These are phyloP conservation scores for Pygocentrus nattereri DNA, from an alignment of 2,797 vertebrate genomes.

Conservation along the genomic window DNA sequence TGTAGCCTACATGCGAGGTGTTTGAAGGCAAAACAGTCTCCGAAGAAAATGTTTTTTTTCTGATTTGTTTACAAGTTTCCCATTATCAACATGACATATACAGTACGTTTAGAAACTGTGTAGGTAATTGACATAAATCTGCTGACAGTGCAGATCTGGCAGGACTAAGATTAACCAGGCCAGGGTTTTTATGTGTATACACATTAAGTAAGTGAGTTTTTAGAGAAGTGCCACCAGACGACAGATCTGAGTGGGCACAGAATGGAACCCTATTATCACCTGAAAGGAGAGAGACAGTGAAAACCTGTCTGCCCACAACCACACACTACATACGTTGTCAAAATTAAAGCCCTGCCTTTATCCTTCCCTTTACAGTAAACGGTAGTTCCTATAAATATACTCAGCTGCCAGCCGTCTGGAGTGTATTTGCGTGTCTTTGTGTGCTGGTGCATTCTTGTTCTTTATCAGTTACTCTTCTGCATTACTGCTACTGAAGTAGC, in stretches of 20 bases:
- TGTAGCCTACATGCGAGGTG: too few relatives aligned
- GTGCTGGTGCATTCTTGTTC: background rate
- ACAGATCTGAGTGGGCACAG: background rate
- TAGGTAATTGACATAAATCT: background rate
- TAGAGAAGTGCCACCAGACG: background rate
- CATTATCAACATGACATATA: too few relatives aligned
- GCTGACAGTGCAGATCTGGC: background rate
- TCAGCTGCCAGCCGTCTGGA: background rate
- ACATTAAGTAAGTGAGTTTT: background rate
- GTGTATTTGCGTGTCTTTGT: background rate
- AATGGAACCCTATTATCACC: background rate
- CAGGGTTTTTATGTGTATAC: background rate
- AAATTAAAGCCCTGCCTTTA: background rate
- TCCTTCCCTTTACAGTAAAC: slow-evolving; percentile 10
- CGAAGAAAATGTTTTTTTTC: too few relatives aligned
- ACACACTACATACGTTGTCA: slow-evolving; percentile 7
- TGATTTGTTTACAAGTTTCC: too few relatives aligned
- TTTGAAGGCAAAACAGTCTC: too few relatives aligned
- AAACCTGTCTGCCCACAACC: background rate
- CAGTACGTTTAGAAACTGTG: too few relatives aligned
- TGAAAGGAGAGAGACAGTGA: background rate
- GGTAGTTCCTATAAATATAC: background rate
- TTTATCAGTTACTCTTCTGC: background rate
- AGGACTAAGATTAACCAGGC: background rate
- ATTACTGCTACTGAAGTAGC: background rate